These are phyloP conservation scores for Dryococelus australis DNA, from an alignment of 2,888 invertebrate species.

Conservation along the genomic window DNA sequence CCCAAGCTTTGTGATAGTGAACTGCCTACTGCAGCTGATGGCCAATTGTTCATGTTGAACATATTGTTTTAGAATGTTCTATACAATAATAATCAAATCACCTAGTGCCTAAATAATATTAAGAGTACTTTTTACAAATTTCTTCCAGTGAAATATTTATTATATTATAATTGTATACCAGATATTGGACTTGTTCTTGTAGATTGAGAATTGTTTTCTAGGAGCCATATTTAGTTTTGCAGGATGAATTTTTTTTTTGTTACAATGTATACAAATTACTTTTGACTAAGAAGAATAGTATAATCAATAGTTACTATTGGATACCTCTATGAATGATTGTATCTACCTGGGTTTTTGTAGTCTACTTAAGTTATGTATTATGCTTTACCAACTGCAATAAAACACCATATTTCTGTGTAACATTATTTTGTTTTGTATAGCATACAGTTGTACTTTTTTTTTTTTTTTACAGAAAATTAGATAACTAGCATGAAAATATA, in stretches of 20 bases:
- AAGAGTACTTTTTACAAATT: constrained; percentile 10
- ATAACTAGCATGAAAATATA: not conserved
- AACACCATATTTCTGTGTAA: not conserved
- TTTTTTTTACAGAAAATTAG: not conserved
- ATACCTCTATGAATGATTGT: not conserved
- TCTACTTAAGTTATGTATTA: not conserved
- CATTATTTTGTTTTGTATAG: no score
- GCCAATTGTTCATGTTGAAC: constrained; percentile 31
- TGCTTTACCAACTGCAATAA: not conserved
- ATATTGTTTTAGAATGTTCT: constrained; percentile 21
- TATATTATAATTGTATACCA: not conserved
- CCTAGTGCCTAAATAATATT: constrained; percentile 27
- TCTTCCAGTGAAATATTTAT: constrained; percentile 10
- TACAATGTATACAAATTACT: not conserved
- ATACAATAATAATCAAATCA: constrained; percentile 28
- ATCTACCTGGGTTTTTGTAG: not conserved
- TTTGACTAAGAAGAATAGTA: not conserved
- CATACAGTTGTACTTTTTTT: not conserved
- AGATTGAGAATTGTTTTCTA: not conserved
- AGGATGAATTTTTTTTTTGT: not conserved
- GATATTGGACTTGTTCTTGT: not conserved
- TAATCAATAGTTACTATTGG: not conserved
- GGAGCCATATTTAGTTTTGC: not conserved
- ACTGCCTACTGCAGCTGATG: not conserved
- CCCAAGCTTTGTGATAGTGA: constrained; percentile 3